Percentiles rank a stretch among this genome's conserved stretches.
These are phyloP conservation scores for Erynnis tages DNA, from an alignment of 2,888 invertebrate species.

Conservation along the genomic window DNA sequence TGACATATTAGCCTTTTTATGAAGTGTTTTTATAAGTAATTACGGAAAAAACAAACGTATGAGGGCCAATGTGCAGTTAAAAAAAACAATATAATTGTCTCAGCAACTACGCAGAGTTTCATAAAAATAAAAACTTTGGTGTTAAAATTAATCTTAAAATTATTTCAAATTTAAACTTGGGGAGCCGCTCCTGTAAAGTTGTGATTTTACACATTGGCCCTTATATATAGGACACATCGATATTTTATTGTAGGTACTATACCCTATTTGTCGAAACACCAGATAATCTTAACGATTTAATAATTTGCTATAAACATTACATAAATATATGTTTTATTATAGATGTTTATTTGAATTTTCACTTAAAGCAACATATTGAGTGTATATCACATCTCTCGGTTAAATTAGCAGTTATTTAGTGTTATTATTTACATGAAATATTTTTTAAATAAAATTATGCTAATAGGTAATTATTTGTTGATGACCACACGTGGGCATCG, in stretches of 20 bases:
- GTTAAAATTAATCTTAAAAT: too few species aligned
- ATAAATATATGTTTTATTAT: constrained; percentile 42
- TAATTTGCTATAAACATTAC: constrained; percentile 48
- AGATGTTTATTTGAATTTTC: constrained; percentile 44
- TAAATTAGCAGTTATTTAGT: constrained; percentile 49
- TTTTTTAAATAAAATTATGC: constrained; percentile 55
- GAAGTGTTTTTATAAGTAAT: constrained; percentile 44
- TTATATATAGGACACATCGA: too few species aligned
- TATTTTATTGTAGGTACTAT: too few species aligned
- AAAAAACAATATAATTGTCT: too few species aligned
- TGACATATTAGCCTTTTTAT: too few species aligned
- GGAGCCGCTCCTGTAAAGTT: too few species aligned
- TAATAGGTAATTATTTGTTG: constrained; percentile 58
- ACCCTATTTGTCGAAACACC: constrained; percentile 52
- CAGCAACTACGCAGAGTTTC: too few species aligned
- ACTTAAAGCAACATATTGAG: constrained; percentile 48
- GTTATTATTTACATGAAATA: constrained; percentile 60
- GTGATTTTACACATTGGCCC: too few species aligned
- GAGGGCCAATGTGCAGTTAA: too few species aligned
- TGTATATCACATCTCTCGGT: constrained; percentile 44
- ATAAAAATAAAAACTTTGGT: too few species aligned
- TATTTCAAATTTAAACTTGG: too few species aligned
- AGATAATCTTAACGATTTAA: constrained; percentile 54
- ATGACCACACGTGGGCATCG: constrained; percentile 42
- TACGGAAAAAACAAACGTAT: too few species aligned